Base-by-base conservation (phyloP, 2,113 vertebrate genomes). In the Leptobrachium leishanense region DNA sequence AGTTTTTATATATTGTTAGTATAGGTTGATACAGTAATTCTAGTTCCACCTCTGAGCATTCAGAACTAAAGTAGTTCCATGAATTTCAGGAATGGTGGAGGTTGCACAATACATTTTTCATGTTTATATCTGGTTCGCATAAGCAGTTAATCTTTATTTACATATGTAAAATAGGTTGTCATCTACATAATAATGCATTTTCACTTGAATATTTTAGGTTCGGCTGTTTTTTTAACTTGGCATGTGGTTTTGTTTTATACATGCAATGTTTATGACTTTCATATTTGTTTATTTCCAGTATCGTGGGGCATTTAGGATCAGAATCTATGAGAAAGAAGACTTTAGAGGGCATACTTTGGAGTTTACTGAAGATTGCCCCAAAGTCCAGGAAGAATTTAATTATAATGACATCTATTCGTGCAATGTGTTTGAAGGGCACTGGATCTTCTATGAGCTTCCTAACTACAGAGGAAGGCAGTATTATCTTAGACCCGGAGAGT, bases 361-460 rank as follows among this genome's bases (percentile, higher is more conserved):
- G 85, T 88, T 94, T 86, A 90, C 87, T 85, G 91, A 93, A 0
- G 91, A 93, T 70, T 94, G 93, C 74, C 83, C 88, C 74, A 91
- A 91, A 85, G 90, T 93, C 84, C 88, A 91, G 65, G 92, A 90
- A 65, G 88, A 89, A 82, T 92, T 95, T 85, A 89, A 87, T 43
- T 86, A 94, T 84, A 89, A 84, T 68, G 88, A 94, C 8, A 89
- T 93, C 81, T 92, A 93, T 85, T 96, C 90, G 77, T 85, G 92
- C 86, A 93, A 84, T 7, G 88, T 92, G 69, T 91, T 93, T 86
- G 90, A 92, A 54, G 92, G 91, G 83, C 93, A 87, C 88, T 94
- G 93, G 88, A 84, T 93, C 84, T 94, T 94, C 81, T 94, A 94
- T 1, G 92, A 95, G 88, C 92, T 92, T 82, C 91, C 90, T 72